Conservation (phyloP, 2,797 vertebrate genomes). For the Pantherophis alleghaniensis region DNA sequence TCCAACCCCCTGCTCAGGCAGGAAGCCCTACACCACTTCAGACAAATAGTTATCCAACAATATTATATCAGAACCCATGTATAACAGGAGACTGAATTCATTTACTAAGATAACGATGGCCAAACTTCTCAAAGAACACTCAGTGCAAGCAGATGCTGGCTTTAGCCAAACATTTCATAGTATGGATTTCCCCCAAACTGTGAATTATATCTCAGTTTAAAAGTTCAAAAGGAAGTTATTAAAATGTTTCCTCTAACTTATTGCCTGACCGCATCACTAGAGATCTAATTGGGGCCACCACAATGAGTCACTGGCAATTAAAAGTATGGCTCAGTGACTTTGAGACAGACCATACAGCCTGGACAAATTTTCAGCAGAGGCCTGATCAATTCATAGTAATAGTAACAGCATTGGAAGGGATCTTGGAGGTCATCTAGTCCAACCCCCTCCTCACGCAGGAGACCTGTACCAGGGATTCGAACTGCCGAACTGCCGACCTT, state of each 20-base stretch:
- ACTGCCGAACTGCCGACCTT: too few relatives aligned
- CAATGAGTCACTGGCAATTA: constrained; percentile 7
- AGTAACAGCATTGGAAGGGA: too few relatives aligned
- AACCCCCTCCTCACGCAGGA: too few relatives aligned
- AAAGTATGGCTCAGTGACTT: neutral
- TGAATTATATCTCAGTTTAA: neutral
- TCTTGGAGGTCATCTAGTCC: too few relatives aligned
- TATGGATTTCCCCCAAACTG: neutral
- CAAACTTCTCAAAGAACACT: neutral
- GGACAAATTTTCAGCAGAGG: neutral
- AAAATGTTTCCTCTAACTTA: constrained; percentile 1
- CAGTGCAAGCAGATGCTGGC: neutral
- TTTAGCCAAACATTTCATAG: neutral
- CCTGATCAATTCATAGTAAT: neutral
- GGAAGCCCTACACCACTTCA: too few relatives aligned
- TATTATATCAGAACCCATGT: neutral
- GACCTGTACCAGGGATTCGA: too few relatives aligned
- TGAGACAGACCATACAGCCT: neutral
- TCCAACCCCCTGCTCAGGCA: too few relatives aligned
- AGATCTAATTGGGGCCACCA: neutral
- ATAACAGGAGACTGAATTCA: neutral
- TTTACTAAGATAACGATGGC: too few relatives aligned
- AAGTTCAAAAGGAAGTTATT: neutral
- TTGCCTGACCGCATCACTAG: neutral
- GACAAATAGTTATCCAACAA: too few relatives aligned